Percentiles rank a stretch among this genome's conserved stretches.
Evolutionary conservation across 2,113 vertebrate species (phyloP).

Genomic region (Osmerus mordax): DNA sequence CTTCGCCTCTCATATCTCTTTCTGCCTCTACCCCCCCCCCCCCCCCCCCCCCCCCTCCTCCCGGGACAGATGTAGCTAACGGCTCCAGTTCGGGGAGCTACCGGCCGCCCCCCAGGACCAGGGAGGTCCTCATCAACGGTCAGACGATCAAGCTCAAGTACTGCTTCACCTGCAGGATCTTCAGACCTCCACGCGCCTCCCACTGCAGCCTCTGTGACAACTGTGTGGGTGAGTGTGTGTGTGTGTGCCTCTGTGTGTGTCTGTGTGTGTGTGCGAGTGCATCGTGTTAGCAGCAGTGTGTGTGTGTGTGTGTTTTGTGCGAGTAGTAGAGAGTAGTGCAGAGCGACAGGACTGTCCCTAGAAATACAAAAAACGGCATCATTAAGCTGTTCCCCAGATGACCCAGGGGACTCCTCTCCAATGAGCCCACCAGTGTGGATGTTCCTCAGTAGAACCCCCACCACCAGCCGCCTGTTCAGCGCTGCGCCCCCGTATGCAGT

Average conservation of each 20-base stretch:
- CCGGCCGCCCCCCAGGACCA: slow-evolving; percentile 92
- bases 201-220: slow-evolving; percentile 99
- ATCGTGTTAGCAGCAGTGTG: too few species aligned
- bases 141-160: slow-evolving; percentile 97
- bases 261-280: neutral
- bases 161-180: slow-evolving; percentile 99
- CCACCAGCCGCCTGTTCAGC: too few species aligned
- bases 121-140: slow-evolving; percentile 93
- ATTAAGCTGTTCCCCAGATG: too few species aligned
- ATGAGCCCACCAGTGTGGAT: too few species aligned
- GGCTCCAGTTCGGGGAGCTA: slow-evolving; percentile 85
- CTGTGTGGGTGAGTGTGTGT: slow-evolving; percentile 89
- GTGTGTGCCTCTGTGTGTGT: neutral
- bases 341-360: too few species aligned
- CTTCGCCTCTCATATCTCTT: neutral
- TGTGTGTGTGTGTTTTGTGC: neutral
- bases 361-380: too few species aligned
- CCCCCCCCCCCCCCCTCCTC: neutral
- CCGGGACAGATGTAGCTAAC: slow-evolving; percentile 83
- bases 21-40: neutral
- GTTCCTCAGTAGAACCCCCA: too few species aligned
- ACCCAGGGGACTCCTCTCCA: too few species aligned
- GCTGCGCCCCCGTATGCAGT: too few species aligned
- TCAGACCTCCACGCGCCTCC: slow-evolving; percentile 94
- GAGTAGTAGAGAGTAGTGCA: too few species aligned